phyloP scores from a whole-genome alignment of 2,113 vertebrate species.

The Pandion haliaetus region DNA sequence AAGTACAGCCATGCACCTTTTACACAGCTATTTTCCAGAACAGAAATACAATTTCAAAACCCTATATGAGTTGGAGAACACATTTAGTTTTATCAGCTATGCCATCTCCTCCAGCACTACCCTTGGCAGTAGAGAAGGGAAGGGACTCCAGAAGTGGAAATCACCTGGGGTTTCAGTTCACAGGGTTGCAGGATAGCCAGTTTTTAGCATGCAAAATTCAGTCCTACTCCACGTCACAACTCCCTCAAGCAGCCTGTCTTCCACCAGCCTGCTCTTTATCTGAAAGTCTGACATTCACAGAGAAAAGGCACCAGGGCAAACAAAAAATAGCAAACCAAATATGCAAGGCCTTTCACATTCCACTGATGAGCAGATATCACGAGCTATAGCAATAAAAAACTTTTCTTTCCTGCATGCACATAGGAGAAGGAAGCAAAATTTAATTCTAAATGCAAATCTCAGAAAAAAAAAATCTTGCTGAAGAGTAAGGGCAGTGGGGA shows the following conservation, averaged over 20 bases:
- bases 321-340: conserved; percentile 27
- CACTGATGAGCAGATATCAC: neutral
- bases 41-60: neutral
- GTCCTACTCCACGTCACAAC: neutral
- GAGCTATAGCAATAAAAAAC: conserved; percentile 22
- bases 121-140: neutral
- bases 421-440: conserved; percentile 4
- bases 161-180: neutral
- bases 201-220: neutral
- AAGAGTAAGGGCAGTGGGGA: neutral
- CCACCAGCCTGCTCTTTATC: neutral
- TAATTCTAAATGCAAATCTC: conserved; percentile 38
- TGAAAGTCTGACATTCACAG: neutral
- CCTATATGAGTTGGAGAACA: neutral
- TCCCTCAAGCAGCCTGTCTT: neutral
- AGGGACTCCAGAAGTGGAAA: neutral
- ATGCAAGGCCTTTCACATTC: neutral
- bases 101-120: neutral
- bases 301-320: neutral
- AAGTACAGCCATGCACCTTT: neutral
- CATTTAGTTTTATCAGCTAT: neutral
- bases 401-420: conserved; percentile 2
- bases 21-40: neutral
- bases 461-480: neutral
- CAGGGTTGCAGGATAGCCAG: neutral